Conservation (phyloP, 2,113 vertebrate species). For the Meleagris gallopavo region DNA sequence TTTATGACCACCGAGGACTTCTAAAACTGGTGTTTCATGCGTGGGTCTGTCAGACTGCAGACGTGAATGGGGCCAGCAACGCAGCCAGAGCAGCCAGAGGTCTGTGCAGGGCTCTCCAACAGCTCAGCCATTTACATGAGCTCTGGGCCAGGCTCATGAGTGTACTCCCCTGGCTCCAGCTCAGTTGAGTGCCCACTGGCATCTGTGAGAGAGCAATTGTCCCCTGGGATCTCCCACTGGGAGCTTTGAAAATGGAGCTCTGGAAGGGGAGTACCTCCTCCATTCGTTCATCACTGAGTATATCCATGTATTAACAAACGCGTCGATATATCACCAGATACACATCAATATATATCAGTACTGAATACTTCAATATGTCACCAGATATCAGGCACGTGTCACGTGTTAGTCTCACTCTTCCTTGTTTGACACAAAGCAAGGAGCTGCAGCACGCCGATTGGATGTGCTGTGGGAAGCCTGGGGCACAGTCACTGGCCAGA, state of each 20-base stretch:
- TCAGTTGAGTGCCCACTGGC: background rate
- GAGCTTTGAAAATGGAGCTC: background rate
- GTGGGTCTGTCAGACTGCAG: background rate
- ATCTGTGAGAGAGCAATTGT: rapidly evolving
- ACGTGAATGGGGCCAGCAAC: background rate
- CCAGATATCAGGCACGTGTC: background rate
- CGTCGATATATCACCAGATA: too few relatives aligned
- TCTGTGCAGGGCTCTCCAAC: background rate
- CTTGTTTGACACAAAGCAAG: background rate
- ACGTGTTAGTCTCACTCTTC: background rate
- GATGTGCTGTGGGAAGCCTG: rapidly evolving
- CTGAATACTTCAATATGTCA: too few relatives aligned
- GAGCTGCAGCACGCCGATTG: background rate
- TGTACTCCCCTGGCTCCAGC: background rate
- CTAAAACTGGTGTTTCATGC: background rate
- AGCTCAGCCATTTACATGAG: background rate
- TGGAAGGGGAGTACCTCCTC: background rate
- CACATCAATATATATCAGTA: too few relatives aligned
- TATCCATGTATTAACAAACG: too few relatives aligned
- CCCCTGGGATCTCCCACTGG: background rate
- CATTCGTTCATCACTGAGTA: background rate
- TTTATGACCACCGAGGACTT: background rate
- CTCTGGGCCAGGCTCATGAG: rapidly evolving
- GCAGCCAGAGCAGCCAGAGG: background rate
- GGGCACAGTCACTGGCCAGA: background rate